Evolutionary conservation across 53 echinoderm and acorn worm species (phyloP).

Genomic region (Apostichopus leukothele): DNA sequence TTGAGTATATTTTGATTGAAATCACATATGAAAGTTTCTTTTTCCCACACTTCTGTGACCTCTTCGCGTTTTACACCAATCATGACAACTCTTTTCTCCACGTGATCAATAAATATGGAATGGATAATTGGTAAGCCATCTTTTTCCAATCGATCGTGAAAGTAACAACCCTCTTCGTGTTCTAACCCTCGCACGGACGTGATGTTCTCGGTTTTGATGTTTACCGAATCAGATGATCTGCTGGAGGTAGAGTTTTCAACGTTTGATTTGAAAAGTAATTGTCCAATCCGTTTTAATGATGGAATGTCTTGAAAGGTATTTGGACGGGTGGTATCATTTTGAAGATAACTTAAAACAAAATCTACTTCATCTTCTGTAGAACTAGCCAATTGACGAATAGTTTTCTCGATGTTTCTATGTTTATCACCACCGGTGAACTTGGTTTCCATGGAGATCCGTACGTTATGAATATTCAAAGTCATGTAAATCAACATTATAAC

Average conservation of each 20-base stretch:
- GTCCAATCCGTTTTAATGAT: slow-evolving; percentile 1
- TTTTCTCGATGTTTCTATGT: background rate
- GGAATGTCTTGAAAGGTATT: background rate
- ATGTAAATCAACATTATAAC: background rate
- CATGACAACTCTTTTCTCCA: slow-evolving; percentile 45
- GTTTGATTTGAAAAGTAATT: background rate
- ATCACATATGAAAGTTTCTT: slow-evolving; percentile 55
- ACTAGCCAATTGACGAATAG: slow-evolving; percentile 3
- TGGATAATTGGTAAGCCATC: slow-evolving; percentile 58
- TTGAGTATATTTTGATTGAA: slow-evolving; percentile 3
- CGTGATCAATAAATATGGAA: slow-evolving; percentile 57
- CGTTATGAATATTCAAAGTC: background rate
- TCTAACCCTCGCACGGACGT: background rate
- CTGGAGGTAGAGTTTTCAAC: background rate
- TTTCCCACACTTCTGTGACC: slow-evolving; percentile 50
- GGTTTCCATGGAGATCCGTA: slow-evolving; percentile 4
- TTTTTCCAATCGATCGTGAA: slow-evolving; percentile 52
- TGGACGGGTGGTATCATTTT: background rate
- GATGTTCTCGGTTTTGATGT: background rate
- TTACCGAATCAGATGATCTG: background rate
- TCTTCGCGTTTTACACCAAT: slow-evolving; percentile 54
- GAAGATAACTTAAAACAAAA: no score
- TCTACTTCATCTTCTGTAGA: background rate
- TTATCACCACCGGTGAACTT: background rate
- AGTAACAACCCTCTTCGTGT: slow-evolving; percentile 54